A percentile compares a stretch with the other conserved stretches of the same genome.
Evolutionary conservation across 2,797 vertebrate species (phyloP).

Genomic region (Neoniphon sammara): DNA sequence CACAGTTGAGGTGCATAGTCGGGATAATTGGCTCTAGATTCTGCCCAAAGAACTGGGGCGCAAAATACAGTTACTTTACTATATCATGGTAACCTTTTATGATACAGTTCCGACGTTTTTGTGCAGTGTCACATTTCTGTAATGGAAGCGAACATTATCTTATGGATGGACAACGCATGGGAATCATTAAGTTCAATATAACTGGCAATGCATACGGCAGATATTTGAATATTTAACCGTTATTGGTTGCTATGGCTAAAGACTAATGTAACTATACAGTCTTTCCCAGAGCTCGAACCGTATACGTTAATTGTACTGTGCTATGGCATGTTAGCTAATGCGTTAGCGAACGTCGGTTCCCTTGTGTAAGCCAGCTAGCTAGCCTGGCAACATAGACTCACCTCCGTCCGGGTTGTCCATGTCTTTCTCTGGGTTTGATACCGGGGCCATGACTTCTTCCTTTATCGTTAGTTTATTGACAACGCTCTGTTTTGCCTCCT

Average conservation of each 20-base stretch:
- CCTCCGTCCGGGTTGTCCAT: constrained; percentile 71
- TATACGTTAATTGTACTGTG: neutral
- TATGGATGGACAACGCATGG: neutral
- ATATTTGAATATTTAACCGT: neutral
- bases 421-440: constrained; percentile 82
- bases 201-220: too few relatives aligned
- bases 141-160: too few relatives aligned
- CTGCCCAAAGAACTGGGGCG: too few relatives aligned
- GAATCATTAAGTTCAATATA: neutral
- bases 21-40: too few relatives aligned
- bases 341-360: constrained; percentile 41
- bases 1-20: too few relatives aligned
- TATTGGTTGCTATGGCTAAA: neutral
- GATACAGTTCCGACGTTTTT: too few relatives aligned
- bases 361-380: neutral
- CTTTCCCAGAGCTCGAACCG: too few relatives aligned
- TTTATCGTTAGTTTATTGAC: constrained; percentile 21
- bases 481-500: neutral
- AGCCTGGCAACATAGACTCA: constrained; percentile 49
- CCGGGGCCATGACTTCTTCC: constrained; percentile 76
- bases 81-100: too few relatives aligned
- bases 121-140: too few relatives aligned
- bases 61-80: too few relatives aligned
- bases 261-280: too few relatives aligned
- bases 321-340: constrained; percentile 1